These are phyloP conservation scores for Philopedon plagiatum DNA, from an alignment of 2,888 invertebrate species.

Conservation along the genomic window DNA sequence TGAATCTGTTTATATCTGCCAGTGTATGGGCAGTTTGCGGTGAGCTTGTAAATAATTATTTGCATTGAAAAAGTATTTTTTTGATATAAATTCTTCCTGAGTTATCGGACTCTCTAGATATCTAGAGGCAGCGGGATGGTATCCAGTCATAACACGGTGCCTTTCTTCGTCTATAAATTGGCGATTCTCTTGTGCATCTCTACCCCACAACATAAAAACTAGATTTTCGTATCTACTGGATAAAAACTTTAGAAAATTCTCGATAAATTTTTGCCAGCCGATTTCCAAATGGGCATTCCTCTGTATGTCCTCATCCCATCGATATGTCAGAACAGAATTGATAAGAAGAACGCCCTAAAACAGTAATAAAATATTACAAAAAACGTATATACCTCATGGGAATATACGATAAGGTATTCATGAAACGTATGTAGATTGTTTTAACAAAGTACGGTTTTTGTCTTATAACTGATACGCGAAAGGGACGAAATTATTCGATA, in stretches of 20 bases:
- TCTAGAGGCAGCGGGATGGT: not conserved
- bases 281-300: not conserved
- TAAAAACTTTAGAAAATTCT: not conserved
- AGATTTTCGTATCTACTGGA: not conserved
- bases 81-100: not conserved
- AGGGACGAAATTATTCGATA: too few relatives aligned
- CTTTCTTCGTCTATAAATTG: not conserved
- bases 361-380: too few relatives aligned
- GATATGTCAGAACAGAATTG: not conserved
- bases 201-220: not conserved
- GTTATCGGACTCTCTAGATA: not conserved
- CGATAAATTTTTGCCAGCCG: not conserved
- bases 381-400: too few relatives aligned
- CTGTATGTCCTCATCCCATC: not conserved
- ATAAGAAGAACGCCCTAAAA: not conserved
- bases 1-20: too few relatives aligned
- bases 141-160: not conserved
- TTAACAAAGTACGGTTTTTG: too few relatives aligned
- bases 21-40: not conserved
- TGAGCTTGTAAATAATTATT: not conserved
- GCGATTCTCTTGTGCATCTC: not conserved
- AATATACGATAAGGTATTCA: too few relatives aligned
- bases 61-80: not conserved
- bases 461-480: too few relatives aligned
- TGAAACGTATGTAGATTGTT: too few relatives aligned